These are phyloP conservation scores for Enteromius thamalakanensis DNA, from an alignment of 2,797 vertebrate species.

Conservation along the genomic window DNA sequence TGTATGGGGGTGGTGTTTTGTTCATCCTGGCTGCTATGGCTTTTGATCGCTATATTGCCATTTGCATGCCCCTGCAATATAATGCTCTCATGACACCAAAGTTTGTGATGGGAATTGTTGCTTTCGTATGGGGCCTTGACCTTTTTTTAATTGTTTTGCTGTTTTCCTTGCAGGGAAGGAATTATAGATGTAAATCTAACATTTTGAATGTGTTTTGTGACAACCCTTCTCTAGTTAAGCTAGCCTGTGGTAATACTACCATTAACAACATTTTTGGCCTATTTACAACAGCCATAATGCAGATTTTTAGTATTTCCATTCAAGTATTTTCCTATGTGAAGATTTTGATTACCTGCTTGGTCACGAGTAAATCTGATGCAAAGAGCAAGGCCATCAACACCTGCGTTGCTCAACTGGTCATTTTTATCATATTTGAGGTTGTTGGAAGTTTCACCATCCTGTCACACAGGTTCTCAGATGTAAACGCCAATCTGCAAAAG, in stretches of 20 bases:
- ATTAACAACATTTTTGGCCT: conserved; percentile 75
- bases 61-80: conserved; percentile 71
- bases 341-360: conserved; percentile 74
- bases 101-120: conserved; percentile 54
- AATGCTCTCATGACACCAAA: conserved; percentile 51
- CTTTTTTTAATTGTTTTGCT: conserved; percentile 58
- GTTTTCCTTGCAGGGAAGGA: conserved; percentile 70
- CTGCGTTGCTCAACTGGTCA: conserved; percentile 73
- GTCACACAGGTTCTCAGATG: conserved; percentile 73
- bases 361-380: conserved; percentile 60
- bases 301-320: conserved; percentile 68
- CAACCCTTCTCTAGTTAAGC: conserved; percentile 75
- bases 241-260: conserved; percentile 70
- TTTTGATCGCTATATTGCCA: conserved; percentile 77
- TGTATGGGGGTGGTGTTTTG: conserved; percentile 75
- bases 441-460: conserved; percentile 33
- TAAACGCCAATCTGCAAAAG: conserved; percentile 73
- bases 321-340: conserved; percentile 74
- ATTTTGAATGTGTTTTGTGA: conserved; percentile 77
- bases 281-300: conserved; percentile 70
- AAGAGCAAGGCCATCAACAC: conserved; percentile 77
- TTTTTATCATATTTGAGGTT: conserved; percentile 74
- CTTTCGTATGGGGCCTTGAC: conserved; percentile 73
- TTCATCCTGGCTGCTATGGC: conserved; percentile 79
- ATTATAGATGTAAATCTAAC: conserved; percentile 68